Percentiles rank a stretch among this genome's conserved stretches.
These are phyloP conservation scores for Orchestes rusci DNA, from an alignment of 2,888 invertebrate species.

Conservation along the genomic window DNA sequence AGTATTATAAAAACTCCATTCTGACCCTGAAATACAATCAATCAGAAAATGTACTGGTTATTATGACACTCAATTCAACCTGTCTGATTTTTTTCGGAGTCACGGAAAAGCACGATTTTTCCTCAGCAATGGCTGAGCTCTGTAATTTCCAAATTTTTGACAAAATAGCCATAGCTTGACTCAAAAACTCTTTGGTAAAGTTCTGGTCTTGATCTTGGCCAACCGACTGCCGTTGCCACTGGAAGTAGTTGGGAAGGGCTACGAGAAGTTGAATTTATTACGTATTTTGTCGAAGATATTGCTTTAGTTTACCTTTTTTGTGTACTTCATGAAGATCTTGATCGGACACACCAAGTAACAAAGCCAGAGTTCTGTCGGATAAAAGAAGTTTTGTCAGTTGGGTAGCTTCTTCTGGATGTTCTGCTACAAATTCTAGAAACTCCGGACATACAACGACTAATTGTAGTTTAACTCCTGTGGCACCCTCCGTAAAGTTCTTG, in stretches of 20 bases:
- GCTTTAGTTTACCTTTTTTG: slow-evolving; percentile 50
- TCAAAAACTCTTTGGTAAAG: slow-evolving; percentile 77
- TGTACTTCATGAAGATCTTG: slow-evolving; percentile 62
- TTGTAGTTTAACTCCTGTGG: slow-evolving; percentile 64
- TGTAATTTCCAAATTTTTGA: slow-evolving; percentile 49
- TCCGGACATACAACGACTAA: slow-evolving; percentile 75
- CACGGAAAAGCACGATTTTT: slow-evolving; percentile 62
- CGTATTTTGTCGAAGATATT: neutral
- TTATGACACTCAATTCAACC: slow-evolving; percentile 40
- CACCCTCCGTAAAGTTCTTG: slow-evolving; percentile 49
- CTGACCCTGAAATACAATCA: slow-evolving; percentile 57
- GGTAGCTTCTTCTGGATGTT: slow-evolving; percentile 48
- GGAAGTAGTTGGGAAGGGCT: slow-evolving; percentile 65
- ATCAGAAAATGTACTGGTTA: neutral
- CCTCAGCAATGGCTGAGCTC: slow-evolving; percentile 39
- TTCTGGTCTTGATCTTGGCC: slow-evolving; percentile 74
- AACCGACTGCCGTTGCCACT: slow-evolving; percentile 74
- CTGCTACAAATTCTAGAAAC: slow-evolving; percentile 55
- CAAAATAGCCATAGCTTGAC: slow-evolving; percentile 71
- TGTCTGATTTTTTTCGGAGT: slow-evolving; percentile 71
- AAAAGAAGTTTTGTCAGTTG: slow-evolving; percentile 54
- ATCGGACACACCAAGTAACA: slow-evolving; percentile 74
- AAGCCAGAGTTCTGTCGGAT: slow-evolving; percentile 68
- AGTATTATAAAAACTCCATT: slow-evolving; percentile 74
- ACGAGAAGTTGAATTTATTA: slow-evolving; percentile 30